Evolutionary conservation across 2,113 vertebrate species (phyloP).

Genomic region (Heteronetta atricapilla): DNA sequence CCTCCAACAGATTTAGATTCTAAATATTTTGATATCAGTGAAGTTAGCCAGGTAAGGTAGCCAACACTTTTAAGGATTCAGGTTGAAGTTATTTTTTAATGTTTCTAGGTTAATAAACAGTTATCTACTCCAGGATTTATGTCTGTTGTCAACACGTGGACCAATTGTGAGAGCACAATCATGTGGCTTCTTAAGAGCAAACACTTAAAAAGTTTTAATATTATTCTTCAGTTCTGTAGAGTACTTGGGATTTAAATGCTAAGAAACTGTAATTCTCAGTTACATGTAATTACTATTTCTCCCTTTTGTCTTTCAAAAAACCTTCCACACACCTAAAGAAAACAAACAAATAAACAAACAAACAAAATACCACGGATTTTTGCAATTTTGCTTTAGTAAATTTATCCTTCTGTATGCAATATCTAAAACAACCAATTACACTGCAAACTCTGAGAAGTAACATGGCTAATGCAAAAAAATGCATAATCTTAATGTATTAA

Average conservation of each 20-base stretch:
- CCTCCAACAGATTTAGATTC: not conserved
- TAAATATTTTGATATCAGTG: not conserved
- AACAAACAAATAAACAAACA: too few relatives aligned
- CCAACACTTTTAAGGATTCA: not conserved
- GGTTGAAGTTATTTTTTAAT: not conserved
- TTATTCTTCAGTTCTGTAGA: not conserved
- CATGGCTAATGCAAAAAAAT: not conserved
- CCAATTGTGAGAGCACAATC: not conserved
- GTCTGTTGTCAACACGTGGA: not conserved
- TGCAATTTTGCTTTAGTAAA: not conserved
- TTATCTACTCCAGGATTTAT: not conserved
- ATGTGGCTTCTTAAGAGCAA: not conserved
- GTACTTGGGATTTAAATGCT: not conserved
- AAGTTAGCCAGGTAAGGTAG: not conserved
- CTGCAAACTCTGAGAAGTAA: not conserved
- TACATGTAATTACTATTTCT: not conserved
- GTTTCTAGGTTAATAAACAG: not conserved
- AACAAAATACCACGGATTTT: fast-evolving
- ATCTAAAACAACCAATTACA: not conserved
- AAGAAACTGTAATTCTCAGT: not conserved
- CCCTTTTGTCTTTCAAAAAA: not conserved
- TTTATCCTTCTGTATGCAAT: fast-evolving
- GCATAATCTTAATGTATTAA: not conserved
- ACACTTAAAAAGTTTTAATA: fast-evolving
- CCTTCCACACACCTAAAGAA: not conserved